phyloP scores from a whole-genome alignment of 2,113 vertebrate species.

The human (Homo sapiens) region DNA sequence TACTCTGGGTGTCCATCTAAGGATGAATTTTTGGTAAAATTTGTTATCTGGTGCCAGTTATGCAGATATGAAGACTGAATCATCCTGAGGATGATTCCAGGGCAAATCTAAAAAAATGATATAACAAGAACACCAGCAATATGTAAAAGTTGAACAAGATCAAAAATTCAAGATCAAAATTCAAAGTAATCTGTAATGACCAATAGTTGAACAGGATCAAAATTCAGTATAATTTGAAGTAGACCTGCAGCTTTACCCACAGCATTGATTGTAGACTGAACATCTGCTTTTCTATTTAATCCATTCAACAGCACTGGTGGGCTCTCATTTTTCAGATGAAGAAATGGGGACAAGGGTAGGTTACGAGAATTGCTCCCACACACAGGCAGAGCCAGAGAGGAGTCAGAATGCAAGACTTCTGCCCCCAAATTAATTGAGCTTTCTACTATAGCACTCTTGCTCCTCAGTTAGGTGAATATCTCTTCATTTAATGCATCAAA shows the following conservation, averaged over 20 bases:
- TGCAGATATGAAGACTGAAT: background rate
- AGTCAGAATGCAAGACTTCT: background rate
- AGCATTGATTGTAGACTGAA: background rate
- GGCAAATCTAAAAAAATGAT: background rate
- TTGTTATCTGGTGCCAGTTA: background rate
- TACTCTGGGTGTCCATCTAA: background rate
- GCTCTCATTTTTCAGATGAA: background rate
- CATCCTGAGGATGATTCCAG: background rate
- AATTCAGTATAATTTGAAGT: background rate
- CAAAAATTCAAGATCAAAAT: background rate
- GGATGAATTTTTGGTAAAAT: background rate
- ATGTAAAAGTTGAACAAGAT: background rate
- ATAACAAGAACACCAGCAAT: background rate
- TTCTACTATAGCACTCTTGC: background rate
- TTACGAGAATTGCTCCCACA: background rate
- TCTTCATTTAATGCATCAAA: background rate
- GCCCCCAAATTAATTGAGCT: background rate
- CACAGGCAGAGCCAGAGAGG: background rate
- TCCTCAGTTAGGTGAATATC: background rate
- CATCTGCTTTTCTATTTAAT: background rate
- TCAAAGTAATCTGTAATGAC: background rate
- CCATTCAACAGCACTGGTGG: fast-evolving
- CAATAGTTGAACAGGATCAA: background rate
- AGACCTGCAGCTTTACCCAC: background rate
- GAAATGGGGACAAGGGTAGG: background rate